Evolutionary conservation across 2,888 invertebrate genomes (phyloP), one percentile per base, ranked within the genome.

Genomic region (Pseudolycoriella hygida): DNA sequence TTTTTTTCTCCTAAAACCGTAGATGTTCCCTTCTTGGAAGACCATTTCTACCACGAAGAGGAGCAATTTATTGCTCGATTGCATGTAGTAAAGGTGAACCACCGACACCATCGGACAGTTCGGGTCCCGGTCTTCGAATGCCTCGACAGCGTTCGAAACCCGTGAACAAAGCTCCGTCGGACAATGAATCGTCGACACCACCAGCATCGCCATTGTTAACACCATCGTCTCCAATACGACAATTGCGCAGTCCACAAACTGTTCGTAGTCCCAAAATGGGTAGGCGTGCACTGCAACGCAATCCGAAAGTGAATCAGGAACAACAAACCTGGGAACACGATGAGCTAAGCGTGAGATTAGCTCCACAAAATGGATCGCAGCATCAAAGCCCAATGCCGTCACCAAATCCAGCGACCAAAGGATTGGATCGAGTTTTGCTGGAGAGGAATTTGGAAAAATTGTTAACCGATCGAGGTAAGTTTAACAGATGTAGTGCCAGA

Each of bases 41-140:
- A 47, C 93, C 93, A 2, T 94, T 94, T 66, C 67, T 94, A 50
- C 93, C 94, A 0, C 74, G 90, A 18, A 76, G 89, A 53, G 92
- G 93, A 20, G 86, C 88, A 50, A 93, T 94, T 58, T 96, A 85
- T 66, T 94, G 94, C 63, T 93, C 93, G 25, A 88, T 92, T 54
- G 86, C 89, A 1, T 94, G 94, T 62, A 89, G 89, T 52, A 88
- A 89, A 67, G 87, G 87, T 2, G 87, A 88, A 60, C 86, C 86
- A 0, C 86, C 87, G 3, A 86, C 86, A 57, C 84, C 85, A 0
- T 82, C 83, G 0, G 85, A 85, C 57, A 84, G 84, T 51, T 85
- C 84, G 1, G 84, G 83, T 1, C 76, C 77, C 1, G 76, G 77
- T 25, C 73, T 73, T 40, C 67, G 77, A n/a, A 76, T 76, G 1